Evolutionary conservation across 2,113 vertebrate genomes (phyloP), one percentile per base, ranked within the genome.

Genomic region (Choloepus hoffmanni): DNA sequence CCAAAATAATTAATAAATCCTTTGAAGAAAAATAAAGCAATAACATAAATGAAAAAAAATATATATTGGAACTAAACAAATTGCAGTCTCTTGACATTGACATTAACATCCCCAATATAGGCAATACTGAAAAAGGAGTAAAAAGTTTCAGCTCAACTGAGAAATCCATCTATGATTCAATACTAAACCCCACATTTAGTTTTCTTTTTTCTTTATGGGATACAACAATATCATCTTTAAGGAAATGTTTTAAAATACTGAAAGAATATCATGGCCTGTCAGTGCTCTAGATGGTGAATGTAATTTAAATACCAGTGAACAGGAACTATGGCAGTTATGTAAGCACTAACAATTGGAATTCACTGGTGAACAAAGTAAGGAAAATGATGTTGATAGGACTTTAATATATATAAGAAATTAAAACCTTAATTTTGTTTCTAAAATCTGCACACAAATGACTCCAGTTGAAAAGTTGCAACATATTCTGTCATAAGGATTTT

Each of bases 141-240:
- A 67, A 23, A 67, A 33, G 9, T 65, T 91, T 92, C 30, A 30
- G 0, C 88, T 95, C 65, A 94, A 77, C 68, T 78, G 28, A 86
- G 63, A 92, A 89, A 89, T 24, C 4, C 79, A 67, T 53, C 72
- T 67, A 53, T 30, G 28, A 87, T 53, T n/a, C 24, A 62, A 94
- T 95, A 93, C 40, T 90, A 68, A 92, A 94, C 58, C 70, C 94
- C 3, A 88, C 72, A 85, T 81, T 93, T 23, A 53, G 40, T 91
- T 77, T 96, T 89, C 67, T 77, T 73, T 92, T 94, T 82, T 50
- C 40, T 82, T 14, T 77, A 65, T 40, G 53, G 33, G 18, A 77
- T 87, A 87, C 11, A 68, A 74, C 36, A 85, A 30, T 73, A 73
- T 68, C n/a, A 45, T 88, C 58, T 89, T 84, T 33, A 84, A 95